phyloP scores from a whole-genome alignment of 2,797 vertebrate species.

The Bradypodion pumilum region DNA sequence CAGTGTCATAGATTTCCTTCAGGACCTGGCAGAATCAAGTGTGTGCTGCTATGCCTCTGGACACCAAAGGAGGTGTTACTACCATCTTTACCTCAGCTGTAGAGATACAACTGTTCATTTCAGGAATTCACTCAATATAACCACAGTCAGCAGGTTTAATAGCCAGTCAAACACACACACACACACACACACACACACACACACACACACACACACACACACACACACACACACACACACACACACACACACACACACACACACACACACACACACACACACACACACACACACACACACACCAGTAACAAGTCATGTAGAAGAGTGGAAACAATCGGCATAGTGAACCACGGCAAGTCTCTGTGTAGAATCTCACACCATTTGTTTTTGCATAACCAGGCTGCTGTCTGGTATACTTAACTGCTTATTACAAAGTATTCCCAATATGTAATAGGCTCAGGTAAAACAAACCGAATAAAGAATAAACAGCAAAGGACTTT shows the following conservation, averaged over 20 bases:
- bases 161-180: conserved; percentile 2
- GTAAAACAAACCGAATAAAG: not conserved
- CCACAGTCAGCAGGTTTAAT: not conserved
- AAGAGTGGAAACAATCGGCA: rapidly evolving
- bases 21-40: not conserved
- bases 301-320: not conserved
- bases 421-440: conserved; percentile 11
- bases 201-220: no score
- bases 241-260: no score
- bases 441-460: not conserved
- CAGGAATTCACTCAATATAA: conserved; percentile 1
- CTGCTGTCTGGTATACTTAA: not conserved
- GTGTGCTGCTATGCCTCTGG: not conserved
- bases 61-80: not conserved
- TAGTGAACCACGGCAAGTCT: not conserved
- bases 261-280: no score
- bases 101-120: conserved; percentile 6
- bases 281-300: not conserved
- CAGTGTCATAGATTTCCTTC: not conserved
- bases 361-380: not conserved
- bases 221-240: no score
- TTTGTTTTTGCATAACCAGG: not conserved
- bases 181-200: no score
- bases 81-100: not conserved
- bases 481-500: not conserved